phyloP scores from a whole-genome alignment of 2,888 invertebrate species.

The Nephrotoma appendiculata region DNA sequence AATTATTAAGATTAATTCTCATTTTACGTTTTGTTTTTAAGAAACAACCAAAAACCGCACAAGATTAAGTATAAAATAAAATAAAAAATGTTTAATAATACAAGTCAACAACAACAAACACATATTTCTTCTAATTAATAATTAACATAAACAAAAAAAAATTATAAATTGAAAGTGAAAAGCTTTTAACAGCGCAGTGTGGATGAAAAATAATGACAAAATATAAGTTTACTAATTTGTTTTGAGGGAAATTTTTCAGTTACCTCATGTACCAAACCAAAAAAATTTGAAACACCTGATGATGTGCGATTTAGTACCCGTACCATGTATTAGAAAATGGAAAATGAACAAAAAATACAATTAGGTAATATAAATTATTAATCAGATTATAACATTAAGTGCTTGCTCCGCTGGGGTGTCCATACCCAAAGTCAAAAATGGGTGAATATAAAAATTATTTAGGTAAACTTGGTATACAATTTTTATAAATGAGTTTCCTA shows the following conservation, averaged over 20 bases:
- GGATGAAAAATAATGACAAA: not conserved
- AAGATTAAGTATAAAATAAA: not conserved
- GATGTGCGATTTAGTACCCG: not conserved
- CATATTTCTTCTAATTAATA: not conserved
- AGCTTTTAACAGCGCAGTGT: not conserved
- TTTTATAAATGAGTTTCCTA: too few species aligned
- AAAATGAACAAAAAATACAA: not conserved
- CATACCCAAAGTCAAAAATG: too few species aligned
- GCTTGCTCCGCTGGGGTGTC: too few species aligned
- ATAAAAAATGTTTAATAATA: not conserved
- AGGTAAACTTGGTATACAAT: too few species aligned
- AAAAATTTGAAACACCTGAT: not conserved
- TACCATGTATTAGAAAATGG: not conserved
- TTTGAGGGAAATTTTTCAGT: not conserved
- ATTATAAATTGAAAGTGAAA: not conserved
- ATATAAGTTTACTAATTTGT: not conserved
- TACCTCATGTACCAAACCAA: not conserved
- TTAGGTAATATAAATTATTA: not conserved
- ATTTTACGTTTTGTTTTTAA: not conserved
- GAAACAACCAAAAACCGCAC: not conserved
- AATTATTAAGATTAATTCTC: not conserved
- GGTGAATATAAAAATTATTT: too few species aligned
- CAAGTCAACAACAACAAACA: not conserved
- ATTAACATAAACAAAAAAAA: not conserved
- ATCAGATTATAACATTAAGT: not conserved